These are phyloP conservation scores for Meriones psammophilus DNA, from an alignment of 2,797 vertebrate species.

Conservation along the genomic window DNA sequence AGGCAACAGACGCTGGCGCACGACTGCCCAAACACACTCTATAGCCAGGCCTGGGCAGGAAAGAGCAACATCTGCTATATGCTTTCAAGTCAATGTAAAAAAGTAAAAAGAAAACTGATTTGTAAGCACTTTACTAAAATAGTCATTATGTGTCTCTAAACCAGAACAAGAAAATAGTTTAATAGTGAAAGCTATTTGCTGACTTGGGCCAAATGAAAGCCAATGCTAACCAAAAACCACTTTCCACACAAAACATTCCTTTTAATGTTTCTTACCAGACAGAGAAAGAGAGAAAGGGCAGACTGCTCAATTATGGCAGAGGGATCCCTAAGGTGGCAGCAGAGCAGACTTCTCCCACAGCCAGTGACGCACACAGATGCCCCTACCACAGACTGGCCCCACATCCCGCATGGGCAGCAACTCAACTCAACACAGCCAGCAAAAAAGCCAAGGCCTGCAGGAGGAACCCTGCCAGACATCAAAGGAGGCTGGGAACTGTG, in stretches of 20 bases:
- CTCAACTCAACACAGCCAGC: not conserved
- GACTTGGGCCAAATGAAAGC: constrained; percentile 91
- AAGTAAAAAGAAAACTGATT: constrained; percentile 70
- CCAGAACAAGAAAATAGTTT: constrained; percentile 86
- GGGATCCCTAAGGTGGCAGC: not conserved
- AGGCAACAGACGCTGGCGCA: not conserved
- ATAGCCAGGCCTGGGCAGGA: not conserved
- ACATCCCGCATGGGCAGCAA: not conserved
- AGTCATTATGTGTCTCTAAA: constrained; percentile 84
- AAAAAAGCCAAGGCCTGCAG: not conserved
- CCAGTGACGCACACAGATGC: not conserved
- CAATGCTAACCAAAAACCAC: constrained; percentile 89
- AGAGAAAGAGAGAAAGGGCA: not conserved
- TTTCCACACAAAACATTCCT: constrained; percentile 65
- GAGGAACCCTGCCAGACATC: not conserved
- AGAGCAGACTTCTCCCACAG: not conserved
- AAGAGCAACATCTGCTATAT: constrained; percentile 57
- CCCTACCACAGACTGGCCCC: not conserved
- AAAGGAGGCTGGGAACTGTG: not conserved
- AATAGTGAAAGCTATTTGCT: constrained; percentile 90
- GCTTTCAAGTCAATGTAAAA: constrained; percentile 37
- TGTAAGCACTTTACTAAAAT: constrained; percentile 83
- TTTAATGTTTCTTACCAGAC: constrained; percentile 32
- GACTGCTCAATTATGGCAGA: not conserved
- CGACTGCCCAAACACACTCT: not conserved